Evolutionary conservation across 2,113 vertebrate species (phyloP), one percentile per base, ranked within the genome.

Genomic region (Alligator sinensis): DNA sequence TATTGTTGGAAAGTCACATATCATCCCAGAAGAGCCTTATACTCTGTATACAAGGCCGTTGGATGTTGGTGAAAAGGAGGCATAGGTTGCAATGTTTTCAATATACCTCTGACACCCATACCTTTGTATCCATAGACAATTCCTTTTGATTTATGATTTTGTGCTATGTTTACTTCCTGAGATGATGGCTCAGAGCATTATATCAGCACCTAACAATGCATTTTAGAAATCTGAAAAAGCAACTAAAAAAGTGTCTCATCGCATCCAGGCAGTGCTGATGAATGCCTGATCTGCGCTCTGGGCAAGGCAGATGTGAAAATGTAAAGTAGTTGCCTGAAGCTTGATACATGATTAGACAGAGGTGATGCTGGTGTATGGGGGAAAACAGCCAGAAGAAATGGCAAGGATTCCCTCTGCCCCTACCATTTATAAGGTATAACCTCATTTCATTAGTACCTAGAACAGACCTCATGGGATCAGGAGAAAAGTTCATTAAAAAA

Each of bases 401-500:
- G 92, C 93, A 93, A 78, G 54, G 78, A 64, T 96, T 86, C 96
- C 75, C 28, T 96, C 75, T 76, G 59, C 55, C 55, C 59, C 78
- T 86, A 89, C 72, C 89, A 90, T 94, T 96, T 96, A 47, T 47
- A 9, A 47, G 47, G 47, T 47, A 47, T 47, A 47, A 47, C 47
- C 47, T 47, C 47, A 47, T 47, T 47, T 47, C 47, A 47, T 47
- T 47, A 47, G 47, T 47, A 47, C 47, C 47, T 47, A 47, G 7
- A 47, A 47, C 47, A 47, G 47, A 47, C 47, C 47, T 47, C 47
- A 47, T 47, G 47, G 47, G 47, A 9, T 47, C 47, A 47, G 47
- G 47, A 47, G 47, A 47, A 47, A 47, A 47, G 47, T 47, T 47
- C 47, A 47, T 47, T 47, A 9, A 47, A 47, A 47, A 38, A 47